These are phyloP conservation scores for Corythoichthys haematopterus DNA, from an alignment of 2,113 vertebrate species.

Conservation along the genomic window DNA sequence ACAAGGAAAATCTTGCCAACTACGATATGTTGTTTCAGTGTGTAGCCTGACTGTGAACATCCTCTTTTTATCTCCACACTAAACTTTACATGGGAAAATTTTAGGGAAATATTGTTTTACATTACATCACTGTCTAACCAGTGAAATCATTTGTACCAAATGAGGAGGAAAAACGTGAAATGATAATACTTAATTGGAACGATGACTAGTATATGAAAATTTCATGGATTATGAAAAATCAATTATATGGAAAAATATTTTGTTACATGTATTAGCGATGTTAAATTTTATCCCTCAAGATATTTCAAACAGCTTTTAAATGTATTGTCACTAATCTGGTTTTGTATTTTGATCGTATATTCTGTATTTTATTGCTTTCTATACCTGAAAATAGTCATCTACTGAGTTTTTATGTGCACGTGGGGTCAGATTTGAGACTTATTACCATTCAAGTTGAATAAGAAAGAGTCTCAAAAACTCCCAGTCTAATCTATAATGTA, in stretches of 20 bases:
- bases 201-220: conserved; percentile 21
- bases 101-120: conserved; percentile 3
- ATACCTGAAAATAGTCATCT: too few species aligned
- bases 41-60: background rate
- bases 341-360: too few species aligned
- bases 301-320: background rate
- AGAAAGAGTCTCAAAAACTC: too few species aligned
- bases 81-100: background rate
- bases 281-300: background rate
- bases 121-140: conserved; percentile 6
- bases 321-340: background rate
- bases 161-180: conserved; percentile 6
- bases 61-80: background rate
- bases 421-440: too few species aligned
- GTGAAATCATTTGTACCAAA: conserved; percentile 13
- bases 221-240: conserved; percentile 9
- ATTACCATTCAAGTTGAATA: too few species aligned
- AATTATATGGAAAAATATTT: conserved; percentile 21
- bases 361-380: too few species aligned
- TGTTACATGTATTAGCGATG: background rate
- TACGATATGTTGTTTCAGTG: background rate
- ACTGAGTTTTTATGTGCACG: too few species aligned
- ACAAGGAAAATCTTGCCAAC: background rate
- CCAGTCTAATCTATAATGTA: background rate
- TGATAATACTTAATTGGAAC: background rate